phyloP scores from a whole-genome alignment of 2,888 invertebrate genomes.

The Stenolophus ochropezus region DNA sequence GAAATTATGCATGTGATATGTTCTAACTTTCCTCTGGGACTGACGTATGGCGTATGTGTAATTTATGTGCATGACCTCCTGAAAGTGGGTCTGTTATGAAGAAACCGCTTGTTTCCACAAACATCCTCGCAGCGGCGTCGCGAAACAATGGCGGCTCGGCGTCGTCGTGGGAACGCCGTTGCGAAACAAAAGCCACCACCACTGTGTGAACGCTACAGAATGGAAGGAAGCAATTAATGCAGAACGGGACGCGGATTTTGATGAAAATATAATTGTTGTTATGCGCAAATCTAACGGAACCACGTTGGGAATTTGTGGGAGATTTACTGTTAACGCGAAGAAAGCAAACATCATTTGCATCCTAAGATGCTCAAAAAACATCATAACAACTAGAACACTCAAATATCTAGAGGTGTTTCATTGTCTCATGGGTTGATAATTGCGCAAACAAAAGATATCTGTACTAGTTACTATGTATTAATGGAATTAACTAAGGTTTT shows the following conservation, averaged over 20 bases:
- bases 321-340: constrained; percentile 13
- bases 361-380: background rate
- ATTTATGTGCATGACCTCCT: constrained; percentile 39
- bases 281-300: constrained; percentile 38
- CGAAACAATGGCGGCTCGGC: constrained; percentile 26
- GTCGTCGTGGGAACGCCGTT: constrained; percentile 50
- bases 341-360: background rate
- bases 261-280: constrained; percentile 60
- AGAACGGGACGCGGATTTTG: constrained; percentile 58
- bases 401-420: no score
- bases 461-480: no score
- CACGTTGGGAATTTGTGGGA: background rate
- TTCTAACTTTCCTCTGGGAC: background rate
- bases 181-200: constrained; percentile 39
- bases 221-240: constrained; percentile 59
- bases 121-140: constrained; percentile 28
- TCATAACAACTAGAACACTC: background rate
- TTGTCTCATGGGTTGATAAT: no score
- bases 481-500: no score
- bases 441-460: no score
- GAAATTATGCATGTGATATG: no score
- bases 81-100: constrained; percentile 45
- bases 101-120: constrained; percentile 31
- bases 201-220: constrained; percentile 38
- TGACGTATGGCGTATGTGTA: background rate